These are phyloP conservation scores for Heliconius erato DNA, from an alignment of 2,888 invertebrate genomes.

Conservation along the genomic window DNA sequence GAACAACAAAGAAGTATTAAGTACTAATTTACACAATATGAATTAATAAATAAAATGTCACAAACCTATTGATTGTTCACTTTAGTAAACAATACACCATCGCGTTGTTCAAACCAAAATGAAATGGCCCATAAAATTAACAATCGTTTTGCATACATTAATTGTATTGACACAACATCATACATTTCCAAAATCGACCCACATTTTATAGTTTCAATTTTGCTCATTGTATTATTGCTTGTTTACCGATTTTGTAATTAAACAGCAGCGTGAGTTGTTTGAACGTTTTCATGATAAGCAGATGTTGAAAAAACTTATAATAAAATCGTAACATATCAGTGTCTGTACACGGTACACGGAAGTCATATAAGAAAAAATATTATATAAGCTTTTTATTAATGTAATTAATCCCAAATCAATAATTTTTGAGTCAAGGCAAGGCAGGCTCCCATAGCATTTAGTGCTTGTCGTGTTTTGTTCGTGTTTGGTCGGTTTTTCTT, in stretches of 20 bases:
- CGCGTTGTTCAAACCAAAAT: neutral
- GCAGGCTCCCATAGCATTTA: too few relatives aligned
- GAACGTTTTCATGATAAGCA: neutral
- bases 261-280: neutral
- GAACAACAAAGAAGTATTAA: too few relatives aligned
- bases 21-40: too few relatives aligned
- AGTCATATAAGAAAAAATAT: too few relatives aligned
- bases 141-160: slow-evolving; percentile 29
- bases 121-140: slow-evolving; percentile 17
- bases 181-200: slow-evolving; percentile 3
- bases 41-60: neutral
- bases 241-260: neutral
- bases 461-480: too few relatives aligned
- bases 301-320: neutral
- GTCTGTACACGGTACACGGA: too few relatives aligned
- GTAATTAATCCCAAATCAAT: too few relatives aligned
- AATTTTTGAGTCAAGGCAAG: too few relatives aligned
- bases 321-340: too few relatives aligned
- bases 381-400: too few relatives aligned
- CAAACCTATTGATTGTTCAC: neutral
- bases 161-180: slow-evolving; percentile 11
- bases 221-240: neutral
- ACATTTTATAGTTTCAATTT: slow-evolving; percentile 12
- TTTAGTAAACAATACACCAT: neutral
- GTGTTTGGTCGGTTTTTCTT: too few relatives aligned